Evolutionary conservation across 2,797 vertebrate species (phyloP), one percentile per base, ranked within the genome.

Genomic region (Mus spretus): DNA sequence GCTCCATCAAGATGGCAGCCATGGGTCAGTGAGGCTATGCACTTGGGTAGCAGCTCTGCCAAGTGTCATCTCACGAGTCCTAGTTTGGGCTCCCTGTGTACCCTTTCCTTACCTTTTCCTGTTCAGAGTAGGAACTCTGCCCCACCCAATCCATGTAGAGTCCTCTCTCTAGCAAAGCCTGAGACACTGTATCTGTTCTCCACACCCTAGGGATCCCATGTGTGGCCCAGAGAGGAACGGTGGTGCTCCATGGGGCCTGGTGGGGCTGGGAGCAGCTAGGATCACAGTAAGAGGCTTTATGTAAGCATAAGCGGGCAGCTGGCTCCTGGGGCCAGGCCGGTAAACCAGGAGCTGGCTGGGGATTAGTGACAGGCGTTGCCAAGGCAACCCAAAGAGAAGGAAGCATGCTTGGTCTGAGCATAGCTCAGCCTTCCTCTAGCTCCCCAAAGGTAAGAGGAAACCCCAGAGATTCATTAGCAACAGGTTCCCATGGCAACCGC

Each of bases 391-490:
- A 82, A 98, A 98, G 96, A 97, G 98, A 96, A 96, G 98, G 98
- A 98, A 99, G 98, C 97, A 90, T 95, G 91, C 96, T 55, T 94
- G 94, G 89, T 6, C 0, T n/a, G 72, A 82, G 90, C 65, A 47
- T 34, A 72, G 79, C 90, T 44, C 89, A 82, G 89, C 79, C 90
- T 82, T 82, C 97, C 96, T 96, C 89, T 83, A 93, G 92, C 98
- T 95, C 95, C 6, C 96, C 97, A 97, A 98, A 98, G 98, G 98
- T 98, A 98, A 98, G 97, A 98, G 99, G 98, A 98, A 99, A 98
- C 99, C 98, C 99, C 98, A 98, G 99, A 98, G 99, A 98, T 99
- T 99, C 98, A 98, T 99, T 99, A 99, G 98, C 98, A 98, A 98
- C 98, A 98, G 90, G 98, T 98, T 98, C 97, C 98, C 98, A 99